Base-by-base conservation (phyloP, 2,797 vertebrate species). In the Tangara arthus region DNA sequence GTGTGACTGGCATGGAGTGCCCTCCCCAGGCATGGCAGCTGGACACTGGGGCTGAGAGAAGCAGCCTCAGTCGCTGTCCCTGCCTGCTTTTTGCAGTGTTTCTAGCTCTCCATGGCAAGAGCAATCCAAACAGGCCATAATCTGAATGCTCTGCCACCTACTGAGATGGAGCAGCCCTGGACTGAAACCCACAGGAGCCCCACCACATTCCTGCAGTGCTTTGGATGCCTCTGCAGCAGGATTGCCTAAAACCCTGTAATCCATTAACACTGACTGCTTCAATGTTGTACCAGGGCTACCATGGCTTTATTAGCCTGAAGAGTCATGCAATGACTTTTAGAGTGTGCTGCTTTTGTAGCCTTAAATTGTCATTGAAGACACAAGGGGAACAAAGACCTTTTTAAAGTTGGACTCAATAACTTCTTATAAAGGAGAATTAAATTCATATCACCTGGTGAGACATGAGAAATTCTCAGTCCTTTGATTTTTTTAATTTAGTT, bases 161-260 rank as follows among this genome's bases (percentile, higher is more conserved):
- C 46, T 72, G 90, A 56, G 70, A 27, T 2, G 42, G 77, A 61
- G 34, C 57, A 69, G 37, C 57, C 57, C 69, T 50, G 35, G 50
- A 14, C 17, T 0, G 1, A 77, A 53, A 24, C 46, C 35, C 0
- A 0, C 30, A 41, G 32, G 32, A 82, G 3, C 42, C 22, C 47
- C 70, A 35, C 21, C 1, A 1, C 92, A 79, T 96, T 96, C 92
- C 77, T 90, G 80, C 70, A 94, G 80, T 84, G 94, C 90, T 93
- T 92, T 26, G 89, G 66, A 84, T 93, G 81, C 94, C 81, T 92
- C 59, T 92, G 66, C 69, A 78, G 64, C 73, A 64, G 28, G 27
- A 50, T 13, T 65, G 39, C 35, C 78, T 64, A 41, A 65, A 42
- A 49, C 42, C 77, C 90, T 93, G 92, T 95, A 69, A 96, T 23